phyloP scores from a whole-genome alignment of 1,140 invertebrate genomes.

The Sminthurides bifidus region DNA sequence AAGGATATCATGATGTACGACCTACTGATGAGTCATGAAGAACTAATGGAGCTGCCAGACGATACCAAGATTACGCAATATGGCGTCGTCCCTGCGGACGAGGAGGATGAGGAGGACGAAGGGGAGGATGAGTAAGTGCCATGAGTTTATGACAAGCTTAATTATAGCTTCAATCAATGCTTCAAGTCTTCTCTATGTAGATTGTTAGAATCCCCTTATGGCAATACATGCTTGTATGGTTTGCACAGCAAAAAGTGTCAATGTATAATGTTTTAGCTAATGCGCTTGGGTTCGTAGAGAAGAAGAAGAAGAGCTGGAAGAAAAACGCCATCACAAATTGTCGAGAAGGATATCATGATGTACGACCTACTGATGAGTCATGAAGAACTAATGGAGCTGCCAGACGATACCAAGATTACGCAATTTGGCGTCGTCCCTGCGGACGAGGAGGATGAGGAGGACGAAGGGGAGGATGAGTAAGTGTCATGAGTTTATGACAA shows the following conservation, averaged over 20 bases:
- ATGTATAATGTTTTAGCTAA: too few species aligned
- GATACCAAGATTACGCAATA: neutral
- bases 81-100: neutral
- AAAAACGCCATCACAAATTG: slow-evolving; percentile 1
- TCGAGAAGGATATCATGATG: slow-evolving; percentile 18
- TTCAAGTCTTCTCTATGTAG: too few species aligned
- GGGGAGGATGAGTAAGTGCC: slow-evolving; percentile 7
- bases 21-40: slow-evolving; percentile 10
- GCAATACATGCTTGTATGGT: too few species aligned
- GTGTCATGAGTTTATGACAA: neutral
- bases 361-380: slow-evolving; percentile 13
- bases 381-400: slow-evolving; percentile 6
- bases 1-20: slow-evolving; percentile 20
- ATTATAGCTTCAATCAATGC: too few species aligned
- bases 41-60: neutral
- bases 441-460: slow-evolving; percentile 12
- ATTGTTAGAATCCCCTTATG: too few species aligned
- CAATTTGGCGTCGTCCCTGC: neutral
- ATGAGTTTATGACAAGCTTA: neutral
- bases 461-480: slow-evolving; percentile 13
- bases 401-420: neutral
- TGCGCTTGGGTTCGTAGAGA: slow-evolving; percentile 2
- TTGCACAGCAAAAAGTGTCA: too few species aligned
- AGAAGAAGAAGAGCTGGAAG: slow-evolving; percentile 6
- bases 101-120: slow-evolving; percentile 6